Conservation (phyloP, 2,888 invertebrate species). For the Cerceris rybyensis region DNA sequence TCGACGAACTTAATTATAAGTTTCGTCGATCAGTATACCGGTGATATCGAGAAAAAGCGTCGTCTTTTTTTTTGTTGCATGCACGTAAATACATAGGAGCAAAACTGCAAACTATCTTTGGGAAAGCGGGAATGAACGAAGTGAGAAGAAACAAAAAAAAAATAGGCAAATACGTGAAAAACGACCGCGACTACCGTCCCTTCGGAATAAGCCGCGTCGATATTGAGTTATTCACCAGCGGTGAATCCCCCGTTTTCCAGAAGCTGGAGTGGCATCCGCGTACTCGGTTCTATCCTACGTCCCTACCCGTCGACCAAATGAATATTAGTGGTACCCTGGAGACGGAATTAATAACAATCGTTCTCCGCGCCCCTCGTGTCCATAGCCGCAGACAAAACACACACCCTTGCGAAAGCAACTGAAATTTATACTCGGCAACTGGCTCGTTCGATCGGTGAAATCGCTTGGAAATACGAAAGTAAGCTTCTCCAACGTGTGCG, state of each 20-base stretch:
- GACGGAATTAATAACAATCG: conserved; percentile 79
- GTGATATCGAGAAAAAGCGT: neutral
- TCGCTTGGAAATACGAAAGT: conserved; percentile 52
- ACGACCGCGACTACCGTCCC: conserved; percentile 64
- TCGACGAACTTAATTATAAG: neutral
- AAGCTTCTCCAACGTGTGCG: conserved; percentile 33
- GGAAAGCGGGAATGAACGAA: conserved; percentile 31
- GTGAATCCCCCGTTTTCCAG: conserved; percentile 67
- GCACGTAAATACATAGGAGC: neutral
- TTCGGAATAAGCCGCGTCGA: conserved; percentile 69
- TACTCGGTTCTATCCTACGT: conserved; percentile 55
- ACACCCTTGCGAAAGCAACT: conserved; percentile 40
- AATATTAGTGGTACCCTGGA: conserved; percentile 80
- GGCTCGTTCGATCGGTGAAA: conserved; percentile 49
- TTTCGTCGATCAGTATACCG: neutral
- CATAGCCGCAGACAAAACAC: conserved; percentile 65
- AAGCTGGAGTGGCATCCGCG: conserved; percentile 41
- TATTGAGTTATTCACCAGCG: conserved; percentile 78
- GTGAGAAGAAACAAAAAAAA: conserved; percentile 25
- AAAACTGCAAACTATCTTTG: conserved; percentile 42
- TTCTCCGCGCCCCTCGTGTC: conserved; percentile 46
- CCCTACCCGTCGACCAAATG: conserved; percentile 74
- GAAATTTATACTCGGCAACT: conserved; percentile 62
- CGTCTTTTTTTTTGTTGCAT: neutral
- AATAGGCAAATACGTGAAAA: conserved; percentile 59